Percentiles rank a stretch among this genome's conserved stretches.
Conservation (phyloP, 2,888 invertebrate genomes). For the Sarcophaga rosellei region DNA sequence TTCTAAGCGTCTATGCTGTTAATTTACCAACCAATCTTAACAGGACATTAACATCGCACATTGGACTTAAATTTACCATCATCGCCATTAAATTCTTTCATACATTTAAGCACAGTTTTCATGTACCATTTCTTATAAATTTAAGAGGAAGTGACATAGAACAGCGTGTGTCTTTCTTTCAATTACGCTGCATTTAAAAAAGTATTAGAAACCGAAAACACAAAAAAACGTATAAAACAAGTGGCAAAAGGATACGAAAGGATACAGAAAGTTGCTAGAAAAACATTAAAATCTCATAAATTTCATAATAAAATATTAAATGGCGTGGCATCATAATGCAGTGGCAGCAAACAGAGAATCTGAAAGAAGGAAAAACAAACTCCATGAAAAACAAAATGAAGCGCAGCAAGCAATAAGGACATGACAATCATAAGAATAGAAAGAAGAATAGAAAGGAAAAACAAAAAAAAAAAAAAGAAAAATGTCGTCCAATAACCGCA, state of each 20-base stretch:
- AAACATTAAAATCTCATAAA: slow-evolving; percentile 56
- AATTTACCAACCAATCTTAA: too few relatives aligned
- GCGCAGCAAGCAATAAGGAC: too few relatives aligned
- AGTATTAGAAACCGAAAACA: background rate
- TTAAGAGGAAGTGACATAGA: too few relatives aligned
- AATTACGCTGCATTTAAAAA: background rate
- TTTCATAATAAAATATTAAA: slow-evolving; percentile 45
- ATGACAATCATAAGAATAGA: too few relatives aligned
- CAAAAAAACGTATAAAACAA: background rate
- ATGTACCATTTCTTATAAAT: too few relatives aligned
- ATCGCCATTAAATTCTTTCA: too few relatives aligned
- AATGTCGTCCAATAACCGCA: background rate
- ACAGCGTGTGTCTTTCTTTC: background rate
- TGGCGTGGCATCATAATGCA: background rate
- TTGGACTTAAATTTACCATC: too few relatives aligned
- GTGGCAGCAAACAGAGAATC: slow-evolving; percentile 6
- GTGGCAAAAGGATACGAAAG: background rate
- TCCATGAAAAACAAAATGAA: too few relatives aligned
- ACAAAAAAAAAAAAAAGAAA: background rate
- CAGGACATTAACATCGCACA: too few relatives aligned
- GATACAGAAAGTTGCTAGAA: background rate
- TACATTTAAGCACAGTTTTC: too few relatives aligned
- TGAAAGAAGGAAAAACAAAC: slow-evolving; percentile 1
- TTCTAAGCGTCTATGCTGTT: too few relatives aligned
- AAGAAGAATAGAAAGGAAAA: too few relatives aligned